A percentile compares a stretch with the other conserved stretches of the same genome.
These are phyloP conservation scores for Oreochromis aureus DNA, from an alignment of 2,113 vertebrate species.

Conservation along the genomic window DNA sequence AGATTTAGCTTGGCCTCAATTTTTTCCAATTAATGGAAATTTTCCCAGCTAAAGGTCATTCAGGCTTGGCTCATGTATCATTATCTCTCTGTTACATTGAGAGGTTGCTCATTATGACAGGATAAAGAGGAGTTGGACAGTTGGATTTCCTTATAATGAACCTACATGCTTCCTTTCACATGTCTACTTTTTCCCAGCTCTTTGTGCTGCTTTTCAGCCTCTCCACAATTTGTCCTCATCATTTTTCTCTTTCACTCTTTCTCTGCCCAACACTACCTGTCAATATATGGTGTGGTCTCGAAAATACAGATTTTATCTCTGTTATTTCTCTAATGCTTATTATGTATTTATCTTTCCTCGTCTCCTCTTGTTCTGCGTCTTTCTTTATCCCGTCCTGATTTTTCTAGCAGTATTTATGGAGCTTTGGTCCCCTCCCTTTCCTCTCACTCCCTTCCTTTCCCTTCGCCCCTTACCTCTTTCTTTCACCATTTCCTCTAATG, in stretches of 20 bases:
- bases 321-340: neutral
- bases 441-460: neutral
- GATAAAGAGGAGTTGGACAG: conserved; percentile 18
- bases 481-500: conserved; percentile 49
- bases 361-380: neutral
- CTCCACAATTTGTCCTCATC: neutral
- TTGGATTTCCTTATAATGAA: conserved; percentile 36
- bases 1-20: neutral
- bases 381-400: neutral
- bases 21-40: conserved; percentile 8
- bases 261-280: neutral
- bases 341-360: neutral
- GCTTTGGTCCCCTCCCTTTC: neutral
- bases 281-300: neutral
- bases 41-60: conserved; percentile 14
- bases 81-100: conserved; percentile 31
- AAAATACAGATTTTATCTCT: neutral
- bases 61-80: conserved; percentile 14
- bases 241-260: neutral
- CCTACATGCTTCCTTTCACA: neutral
- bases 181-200: neutral
- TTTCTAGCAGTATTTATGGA: neutral
- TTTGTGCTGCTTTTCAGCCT: neutral
- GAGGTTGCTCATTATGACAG: conserved; percentile 34
- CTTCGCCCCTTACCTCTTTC: neutral